A percentile compares a stretch with the other conserved stretches of the same genome.
Conservation (phyloP, 2,113 vertebrate species). For the Sturnus vulgaris region DNA sequence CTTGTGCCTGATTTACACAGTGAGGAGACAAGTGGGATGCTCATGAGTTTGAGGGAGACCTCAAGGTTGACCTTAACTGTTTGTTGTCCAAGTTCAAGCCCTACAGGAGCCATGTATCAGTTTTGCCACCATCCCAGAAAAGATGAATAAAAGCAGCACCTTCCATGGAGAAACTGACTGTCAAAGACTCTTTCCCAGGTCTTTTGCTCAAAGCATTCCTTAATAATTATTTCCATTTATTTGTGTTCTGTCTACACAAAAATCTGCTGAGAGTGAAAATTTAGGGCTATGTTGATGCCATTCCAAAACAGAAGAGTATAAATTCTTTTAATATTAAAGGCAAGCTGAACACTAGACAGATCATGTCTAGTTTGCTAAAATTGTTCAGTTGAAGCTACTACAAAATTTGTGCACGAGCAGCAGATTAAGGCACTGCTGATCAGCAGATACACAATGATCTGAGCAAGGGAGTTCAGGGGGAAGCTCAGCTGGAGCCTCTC, state of each 20-base stretch:
- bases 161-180: background rate
- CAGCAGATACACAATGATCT: background rate
- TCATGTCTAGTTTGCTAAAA: background rate
- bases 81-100: background rate
- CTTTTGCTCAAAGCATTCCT: background rate
- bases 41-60: background rate
- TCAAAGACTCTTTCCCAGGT: background rate
- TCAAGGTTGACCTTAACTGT: background rate
- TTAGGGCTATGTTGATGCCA: background rate
- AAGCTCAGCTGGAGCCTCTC: background rate
- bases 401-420: background rate
- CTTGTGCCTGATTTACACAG: background rate
- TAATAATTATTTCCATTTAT: background rate
- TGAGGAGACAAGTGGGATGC: background rate
- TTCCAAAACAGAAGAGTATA: background rate
- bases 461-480: background rate
- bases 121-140: background rate
- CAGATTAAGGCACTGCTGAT: background rate
- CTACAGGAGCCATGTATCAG: background rate
- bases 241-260: background rate
- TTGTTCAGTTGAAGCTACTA: background rate
- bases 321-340: background rate
- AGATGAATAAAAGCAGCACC: background rate
- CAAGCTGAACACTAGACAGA: background rate
- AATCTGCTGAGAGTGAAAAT: background rate